These are phyloP conservation scores for Pelmatolapia mariae DNA, from an alignment of 2,113 vertebrate species.

Conservation along the genomic window DNA sequence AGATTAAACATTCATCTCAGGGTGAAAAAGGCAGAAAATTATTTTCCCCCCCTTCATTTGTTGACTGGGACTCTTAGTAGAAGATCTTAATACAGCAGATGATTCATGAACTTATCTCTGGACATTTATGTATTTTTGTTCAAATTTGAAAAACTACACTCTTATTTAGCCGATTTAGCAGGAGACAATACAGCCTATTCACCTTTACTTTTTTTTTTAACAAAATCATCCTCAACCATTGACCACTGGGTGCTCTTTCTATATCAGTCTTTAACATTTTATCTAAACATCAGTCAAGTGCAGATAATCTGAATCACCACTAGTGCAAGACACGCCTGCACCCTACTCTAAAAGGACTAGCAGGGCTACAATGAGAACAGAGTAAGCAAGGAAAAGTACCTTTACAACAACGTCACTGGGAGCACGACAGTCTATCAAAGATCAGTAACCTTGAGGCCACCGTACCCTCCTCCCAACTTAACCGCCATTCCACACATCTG, in stretches of 20 bases:
- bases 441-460: neutral
- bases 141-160: neutral
- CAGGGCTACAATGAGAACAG: neutral
- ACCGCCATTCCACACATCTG: neutral
- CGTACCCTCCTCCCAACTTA: neutral
- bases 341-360: slow-evolving; percentile 19
- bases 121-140: neutral
- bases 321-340: neutral
- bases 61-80: neutral
- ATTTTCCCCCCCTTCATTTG: neutral
- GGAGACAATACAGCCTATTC: neutral
- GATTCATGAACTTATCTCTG: neutral
- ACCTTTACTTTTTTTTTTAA: neutral
- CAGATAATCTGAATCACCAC: slow-evolving; percentile 6
- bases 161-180: neutral
- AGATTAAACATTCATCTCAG: slow-evolving; percentile 31
- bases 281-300: neutral
- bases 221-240: neutral
- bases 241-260: neutral
- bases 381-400: neutral
- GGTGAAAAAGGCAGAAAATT: slow-evolving; percentile 47
- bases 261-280: neutral
- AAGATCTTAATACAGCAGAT: neutral
- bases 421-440: neutral
- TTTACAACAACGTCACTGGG: neutral